Conservation (phyloP, 2,888 invertebrate species). For the Parthenolecanium corni region DNA sequence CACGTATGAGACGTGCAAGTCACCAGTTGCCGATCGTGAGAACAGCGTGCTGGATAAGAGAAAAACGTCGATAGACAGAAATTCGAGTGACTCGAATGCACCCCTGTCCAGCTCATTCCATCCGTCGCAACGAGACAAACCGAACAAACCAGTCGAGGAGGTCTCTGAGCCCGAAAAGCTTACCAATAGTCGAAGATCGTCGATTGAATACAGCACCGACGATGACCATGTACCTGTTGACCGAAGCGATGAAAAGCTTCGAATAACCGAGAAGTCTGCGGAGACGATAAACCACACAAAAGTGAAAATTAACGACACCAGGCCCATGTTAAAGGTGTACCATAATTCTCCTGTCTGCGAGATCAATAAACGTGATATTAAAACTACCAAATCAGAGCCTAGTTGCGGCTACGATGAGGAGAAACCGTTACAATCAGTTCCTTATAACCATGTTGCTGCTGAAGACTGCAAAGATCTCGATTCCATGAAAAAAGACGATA, state of each 20-base stretch:
- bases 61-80: constrained; percentile 16
- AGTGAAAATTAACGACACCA: background rate
- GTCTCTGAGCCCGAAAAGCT: constrained; percentile 3
- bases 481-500: background rate
- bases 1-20: background rate
- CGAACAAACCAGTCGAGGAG: constrained; percentile 10
- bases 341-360: background rate
- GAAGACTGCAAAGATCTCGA: constrained; percentile 4
- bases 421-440: background rate
- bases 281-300: background rate
- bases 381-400: background rate
- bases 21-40: background rate
- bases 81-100: background rate
- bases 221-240: background rate
- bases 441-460: constrained; percentile 8
- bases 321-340: background rate
- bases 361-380: background rate
- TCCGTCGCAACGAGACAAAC: constrained; percentile 14
- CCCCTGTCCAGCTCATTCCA: constrained; percentile 12
- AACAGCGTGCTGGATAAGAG: constrained; percentile 22
- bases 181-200: constrained; percentile 5
- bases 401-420: background rate
- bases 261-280: background rate
- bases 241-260: background rate
- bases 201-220: background rate